Evolutionary conservation across 2,888 invertebrate genomes (phyloP), one percentile per base, ranked within the genome.

Genomic region (Perdita meconis): DNA sequence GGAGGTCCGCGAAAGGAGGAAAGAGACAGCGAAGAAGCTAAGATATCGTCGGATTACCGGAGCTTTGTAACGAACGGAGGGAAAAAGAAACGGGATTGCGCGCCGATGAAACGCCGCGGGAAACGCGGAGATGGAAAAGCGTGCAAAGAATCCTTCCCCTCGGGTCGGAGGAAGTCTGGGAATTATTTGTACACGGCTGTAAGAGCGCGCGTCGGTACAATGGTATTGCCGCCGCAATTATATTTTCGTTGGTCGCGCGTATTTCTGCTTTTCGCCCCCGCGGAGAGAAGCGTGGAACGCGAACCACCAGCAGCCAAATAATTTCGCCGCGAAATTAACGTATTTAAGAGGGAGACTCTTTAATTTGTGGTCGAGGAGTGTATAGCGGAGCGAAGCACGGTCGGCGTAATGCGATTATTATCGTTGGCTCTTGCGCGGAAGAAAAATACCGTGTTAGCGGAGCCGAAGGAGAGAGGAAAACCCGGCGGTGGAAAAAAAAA

Each of bases 41-140:
- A 79, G 79, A 80, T 79, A 80, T 70, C 66, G 70, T 19, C 63
- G 69, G 61, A 79, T 79, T 70, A 80, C 66, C 51, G 47, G 13
- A 56, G 69, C 53, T 78, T 74, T 59, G 60, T 70, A 79, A 78
- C 69, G 72, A 70, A 53, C 61, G 22, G 61, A 19, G 8, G 19
- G n/a, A 24, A 44, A 70, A 76, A 59, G 55, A 60, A 65, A 77
- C 59, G 57, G 66, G 53, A 79, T 65, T 64, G 73, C 56, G 61
- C 40, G 66, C 22, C 65, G 78, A 66, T 66, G 61, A 63, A 67
- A 66, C 51, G 64, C 64, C 42, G 66, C 74, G 40, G 71, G 42
- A 55, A 60, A 69, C 47, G 47, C 30, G 22, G 47, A 69, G 55
- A 69, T 75, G 69, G 64, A 63, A 77, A 53, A 70, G 26, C 59